Percentiles rank a stretch among this genome's conserved stretches.
phyloP scores from a whole-genome alignment of 2,797 vertebrate species.

The Sebastes minor region DNA sequence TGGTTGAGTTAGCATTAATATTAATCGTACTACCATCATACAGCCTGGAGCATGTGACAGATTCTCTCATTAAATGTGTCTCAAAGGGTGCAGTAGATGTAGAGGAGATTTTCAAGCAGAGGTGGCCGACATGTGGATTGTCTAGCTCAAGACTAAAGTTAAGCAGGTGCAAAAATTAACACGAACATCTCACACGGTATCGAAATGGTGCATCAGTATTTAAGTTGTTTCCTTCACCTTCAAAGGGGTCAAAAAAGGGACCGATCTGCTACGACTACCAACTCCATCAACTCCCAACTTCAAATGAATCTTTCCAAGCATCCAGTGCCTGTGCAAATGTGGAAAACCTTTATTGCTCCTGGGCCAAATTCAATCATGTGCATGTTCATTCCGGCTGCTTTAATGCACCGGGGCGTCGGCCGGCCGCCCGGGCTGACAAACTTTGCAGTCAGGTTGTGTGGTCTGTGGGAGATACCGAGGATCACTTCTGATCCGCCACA shows the following conservation, averaged over 20 bases:
- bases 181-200: not conserved
- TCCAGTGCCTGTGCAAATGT: constrained; percentile 27
- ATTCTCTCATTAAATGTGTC: not conserved
- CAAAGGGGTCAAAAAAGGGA: constrained; percentile 7
- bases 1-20: not conserved
- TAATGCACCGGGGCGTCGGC: constrained; percentile 28
- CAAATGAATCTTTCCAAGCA: constrained; percentile 45
- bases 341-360: constrained; percentile 52
- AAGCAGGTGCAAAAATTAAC: not conserved
- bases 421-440: constrained; percentile 43
- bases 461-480: constrained; percentile 61
- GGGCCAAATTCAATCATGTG: constrained; percentile 58
- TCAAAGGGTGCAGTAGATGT: not conserved
- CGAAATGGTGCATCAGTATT: not conserved
- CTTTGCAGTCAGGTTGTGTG: constrained; percentile 66
- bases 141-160: not conserved
- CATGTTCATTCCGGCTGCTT: constrained; percentile 43
- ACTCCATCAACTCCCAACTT: constrained; percentile 41
- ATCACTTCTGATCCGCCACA: constrained; percentile 75
- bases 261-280: not conserved
- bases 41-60: not conserved
- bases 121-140: too few species aligned
- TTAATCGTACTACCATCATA: not conserved
- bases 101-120: too few species aligned
- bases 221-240: constrained; percentile 13